Percentiles rank a stretch among this genome's conserved stretches.
phyloP scores from a whole-genome alignment of 92 coral and sea anemone species.

The Parazoanthus atlanticus region DNA sequence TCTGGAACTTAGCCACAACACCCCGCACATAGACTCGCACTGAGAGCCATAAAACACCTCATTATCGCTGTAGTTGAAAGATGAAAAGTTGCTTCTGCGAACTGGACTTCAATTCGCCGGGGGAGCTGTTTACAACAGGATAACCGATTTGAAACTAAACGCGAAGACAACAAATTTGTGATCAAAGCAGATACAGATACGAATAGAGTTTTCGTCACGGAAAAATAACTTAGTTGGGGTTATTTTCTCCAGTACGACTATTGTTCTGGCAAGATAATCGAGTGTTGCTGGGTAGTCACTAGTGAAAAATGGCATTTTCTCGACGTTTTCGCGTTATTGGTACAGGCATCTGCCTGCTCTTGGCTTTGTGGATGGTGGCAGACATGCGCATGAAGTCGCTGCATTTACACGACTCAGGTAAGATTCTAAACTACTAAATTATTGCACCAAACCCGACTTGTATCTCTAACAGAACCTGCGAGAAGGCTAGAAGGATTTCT shows the following conservation, averaged over 20 bases:
- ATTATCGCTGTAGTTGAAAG: constrained; percentile 35
- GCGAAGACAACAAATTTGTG: neutral
- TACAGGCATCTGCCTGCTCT: constrained; percentile 24
- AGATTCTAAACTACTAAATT: neutral
- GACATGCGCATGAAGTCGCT: constrained; percentile 34
- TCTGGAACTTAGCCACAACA: constrained; percentile 30
- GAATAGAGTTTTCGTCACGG: neutral
- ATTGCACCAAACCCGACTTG: neutral
- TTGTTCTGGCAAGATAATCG: neutral
- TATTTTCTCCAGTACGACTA: neutral
- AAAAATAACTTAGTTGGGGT: neutral
- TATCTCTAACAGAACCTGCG: neutral
- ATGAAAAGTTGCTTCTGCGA: constrained; percentile 18
- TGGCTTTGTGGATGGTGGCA: constrained; percentile 11
- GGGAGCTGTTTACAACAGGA: constrained; percentile 3
- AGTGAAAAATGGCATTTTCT: constrained; percentile 19
- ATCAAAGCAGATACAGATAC: neutral
- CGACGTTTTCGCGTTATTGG: constrained; percentile 23
- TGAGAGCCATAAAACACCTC: constrained; percentile 42
- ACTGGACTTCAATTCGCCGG: constrained; percentile 15
- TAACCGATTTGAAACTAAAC: neutral
- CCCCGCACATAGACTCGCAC: constrained; percentile 29
- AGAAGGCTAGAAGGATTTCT: neutral
- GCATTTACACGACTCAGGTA: constrained; percentile 31
- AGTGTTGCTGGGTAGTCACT: neutral